Evolutionary conservation across 2,113 vertebrate genomes (phyloP).

Genomic region (Brienomyrus brachyistius): DNA sequence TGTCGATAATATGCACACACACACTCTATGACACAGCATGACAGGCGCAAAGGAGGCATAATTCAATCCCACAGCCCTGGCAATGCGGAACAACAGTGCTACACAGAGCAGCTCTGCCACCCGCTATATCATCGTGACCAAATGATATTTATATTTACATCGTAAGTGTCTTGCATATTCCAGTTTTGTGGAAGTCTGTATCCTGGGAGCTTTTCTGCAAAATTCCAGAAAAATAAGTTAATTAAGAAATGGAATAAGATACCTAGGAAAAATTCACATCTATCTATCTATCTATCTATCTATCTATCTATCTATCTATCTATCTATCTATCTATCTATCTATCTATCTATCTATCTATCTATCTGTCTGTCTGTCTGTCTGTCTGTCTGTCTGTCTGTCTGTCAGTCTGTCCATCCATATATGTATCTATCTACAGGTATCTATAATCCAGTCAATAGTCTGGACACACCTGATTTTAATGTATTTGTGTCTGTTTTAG

Average conservation of each 20-base stretch:
- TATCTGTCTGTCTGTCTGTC: no score
- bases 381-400: no score
- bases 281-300: no score
- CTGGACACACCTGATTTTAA: neutral
- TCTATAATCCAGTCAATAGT: no score
- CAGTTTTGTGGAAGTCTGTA: constrained; percentile 36
- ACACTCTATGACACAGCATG: neutral
- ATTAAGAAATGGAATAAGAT: neutral
- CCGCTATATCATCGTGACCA: neutral
- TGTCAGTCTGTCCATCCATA: no score
- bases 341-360: no score
- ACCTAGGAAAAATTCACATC: neutral
- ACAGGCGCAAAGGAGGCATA: neutral
- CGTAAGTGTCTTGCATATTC: constrained; percentile 31
- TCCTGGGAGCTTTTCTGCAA: constrained; percentile 42
- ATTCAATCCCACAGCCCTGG: neutral
- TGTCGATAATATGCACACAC: neutral
- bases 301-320: no score
- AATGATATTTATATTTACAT: constrained; percentile 39
- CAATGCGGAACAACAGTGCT: neutral
- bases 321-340: no score
- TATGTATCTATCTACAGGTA: no score
- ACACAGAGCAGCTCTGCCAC: neutral
- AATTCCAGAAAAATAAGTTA: neutral
- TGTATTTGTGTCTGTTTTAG: neutral